Percentiles rank a stretch among this genome's conserved stretches.
Conservation (phyloP, 2,888 invertebrate species). For the Papilio elwesi region DNA sequence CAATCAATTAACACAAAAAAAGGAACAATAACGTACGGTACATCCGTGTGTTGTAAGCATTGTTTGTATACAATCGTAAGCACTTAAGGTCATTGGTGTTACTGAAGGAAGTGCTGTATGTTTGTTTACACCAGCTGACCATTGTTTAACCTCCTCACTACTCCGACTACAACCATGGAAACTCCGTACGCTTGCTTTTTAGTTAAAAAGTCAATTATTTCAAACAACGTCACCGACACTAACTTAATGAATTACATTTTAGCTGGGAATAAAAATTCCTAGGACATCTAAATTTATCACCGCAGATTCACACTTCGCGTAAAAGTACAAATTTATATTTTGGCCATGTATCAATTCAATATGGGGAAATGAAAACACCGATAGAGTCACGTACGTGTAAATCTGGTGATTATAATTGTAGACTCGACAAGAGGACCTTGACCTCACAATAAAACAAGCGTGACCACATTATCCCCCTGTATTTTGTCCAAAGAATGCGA, state of each 20-base stretch:
- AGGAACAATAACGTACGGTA: too few species aligned
- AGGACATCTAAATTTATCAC: too few species aligned
- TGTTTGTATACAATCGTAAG: neutral
- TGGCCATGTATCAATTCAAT: too few species aligned
- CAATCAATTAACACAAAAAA: too few species aligned
- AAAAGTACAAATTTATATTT: too few species aligned
- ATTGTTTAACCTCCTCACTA: neutral
- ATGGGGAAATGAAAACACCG: neutral
- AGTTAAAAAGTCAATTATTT: too few species aligned
- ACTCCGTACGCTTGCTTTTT: too few species aligned
- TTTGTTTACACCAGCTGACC: neutral
- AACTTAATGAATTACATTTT: too few species aligned
- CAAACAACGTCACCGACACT: too few species aligned
- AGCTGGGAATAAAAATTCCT: too few species aligned
- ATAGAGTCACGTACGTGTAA: conserved; percentile 5
- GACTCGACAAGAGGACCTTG: neutral
- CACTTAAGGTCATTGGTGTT: conserved; percentile 12
- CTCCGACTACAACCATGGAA: neutral
- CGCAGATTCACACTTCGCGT: too few species aligned
- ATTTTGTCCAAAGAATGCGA: too few species aligned
- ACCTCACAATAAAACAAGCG: neutral
- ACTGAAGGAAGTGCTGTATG: neutral
- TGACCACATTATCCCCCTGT: neutral
- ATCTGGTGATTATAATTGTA: neutral
- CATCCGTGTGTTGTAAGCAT: neutral